Evolutionary conservation across 2,797 vertebrate genomes (phyloP), one percentile per base, ranked within the genome.

Genomic region (Rhinatrema bivittatum): DNA sequence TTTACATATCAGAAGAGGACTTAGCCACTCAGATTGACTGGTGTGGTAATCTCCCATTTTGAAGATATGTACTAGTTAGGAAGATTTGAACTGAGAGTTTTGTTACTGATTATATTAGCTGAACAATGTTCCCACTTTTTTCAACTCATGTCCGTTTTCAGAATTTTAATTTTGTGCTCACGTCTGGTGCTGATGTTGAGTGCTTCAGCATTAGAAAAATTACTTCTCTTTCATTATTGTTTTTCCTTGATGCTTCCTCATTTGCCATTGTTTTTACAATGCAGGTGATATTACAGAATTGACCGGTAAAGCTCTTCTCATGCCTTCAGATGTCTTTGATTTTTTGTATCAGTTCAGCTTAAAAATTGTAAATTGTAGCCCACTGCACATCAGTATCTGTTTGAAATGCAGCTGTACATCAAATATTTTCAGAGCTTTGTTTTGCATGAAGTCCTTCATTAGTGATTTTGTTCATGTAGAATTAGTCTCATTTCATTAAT

Each of bases 281-380:
- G 74, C 87, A 97, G 94, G 91, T 77, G 91, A 91, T 71, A 63
- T 76, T 72, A 63, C 71, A 52, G 92, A 94, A 60, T 76, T 83
- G 57, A 74, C 91, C 93, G 94, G 94, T 93, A 91, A 91, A 90
- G 69, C 59, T 46, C 39, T 50, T 51, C 9, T n/a, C 33, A 22
- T 7, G 11, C 33, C 34, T 27, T 23, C 29, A 20, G n/a, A 18
- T 50, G 29, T 42, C 19, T 49, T 24, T 49, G 15, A 29, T 20
- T 42, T n/a, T n/a, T n/a, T n/a, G n/a, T n/a, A n/a, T n/a, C n/a
- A n/a, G n/a, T n/a, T n/a, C n/a, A n/a, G n/a, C n/a, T n/a, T n/a
- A n/a, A n/a, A n/a, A n/a, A n/a, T n/a, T n/a, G n/a, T n/a, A n/a
- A n/a, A n/a, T n/a, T n/a, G n/a, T n/a, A n/a, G n/a, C n/a, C n/a